Base-by-base conservation (phyloP, 2,888 invertebrate genomes). In the Hermodice carunculata region DNA sequence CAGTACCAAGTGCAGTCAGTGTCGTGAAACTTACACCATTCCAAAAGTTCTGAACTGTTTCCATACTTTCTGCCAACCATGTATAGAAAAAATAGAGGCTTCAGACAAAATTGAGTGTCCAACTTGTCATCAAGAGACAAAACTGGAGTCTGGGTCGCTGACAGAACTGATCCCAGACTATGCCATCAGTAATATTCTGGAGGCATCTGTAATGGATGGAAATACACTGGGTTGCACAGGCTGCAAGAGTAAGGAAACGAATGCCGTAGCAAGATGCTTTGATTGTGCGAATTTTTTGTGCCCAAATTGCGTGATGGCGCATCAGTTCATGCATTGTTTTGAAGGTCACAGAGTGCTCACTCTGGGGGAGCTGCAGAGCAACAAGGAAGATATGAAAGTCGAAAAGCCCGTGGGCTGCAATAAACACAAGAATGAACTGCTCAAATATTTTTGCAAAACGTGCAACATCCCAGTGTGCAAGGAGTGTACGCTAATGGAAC, bases 291-390 rank as follows among this genome's bases (percentile, higher is more conserved):
- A 96, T 86, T 95, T 94, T 86, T 91, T 99, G 77, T 98, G 98
- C 88, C 92, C 94, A 66, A 96, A 96, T 87, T 98, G 98, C 90
- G 95, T 96, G 81, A 96, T 96, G 92, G 98, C 98, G 70, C 98
- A 98, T 88, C 95, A 97, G 88, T 96, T 94, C 87, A 98, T 98
- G 97, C 96, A 97, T 87, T 98, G 97, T 87, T 98, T 98, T 87
- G 96, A 96, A 86, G 96, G 70, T 5, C 97, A 98, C 87, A 92
- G 95, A 64, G 95, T 97, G 66, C 90, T 93, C 77, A 86, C 86
- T 60, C 80, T 89, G 58, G 81, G 83, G 11, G 87, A 92, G 69
- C 89, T 93, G 78, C 84, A 82, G 69, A 81, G 75, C 84, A 87
- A 76, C 57, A 89, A 89, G 63, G 87, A 89, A 43, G 90, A 89